Base-by-base conservation (phyloP, 1,140 invertebrate genomes). In the Helicoverpa zea region DNA sequence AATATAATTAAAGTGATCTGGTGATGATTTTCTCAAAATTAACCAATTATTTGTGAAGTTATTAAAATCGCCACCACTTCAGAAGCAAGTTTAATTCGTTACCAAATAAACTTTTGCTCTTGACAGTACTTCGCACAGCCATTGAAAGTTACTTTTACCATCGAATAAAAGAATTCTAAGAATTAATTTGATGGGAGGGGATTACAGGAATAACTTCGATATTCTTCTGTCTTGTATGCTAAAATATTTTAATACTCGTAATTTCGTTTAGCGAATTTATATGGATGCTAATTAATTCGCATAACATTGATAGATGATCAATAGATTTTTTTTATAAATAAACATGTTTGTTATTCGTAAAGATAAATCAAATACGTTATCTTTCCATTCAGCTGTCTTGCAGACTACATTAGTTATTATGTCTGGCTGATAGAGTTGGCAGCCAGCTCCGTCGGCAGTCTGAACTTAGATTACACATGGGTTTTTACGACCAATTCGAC, bases 91-190 rank as follows among this genome's bases (percentile, higher is more conserved):
- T 43, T 43, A 43, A 9, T 43, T 43, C 35, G 35, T 9, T 43
- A 43, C 35, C 35, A 43, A 23, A 23, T 23, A 23, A 68, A 35
- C 11, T 68, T 68, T 35, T 47, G 64, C 30, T 51, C 16, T 51
- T 72, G 49, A 23, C 49, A 52, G 47, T 72, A 63, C 68, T 72
- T 29, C n/a, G 35, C 2, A 58, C n/a, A 58, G 18, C 18, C 43
- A 18, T 68, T 49, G 64, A 47, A 66, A 47, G n/a, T 66, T 47
- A 49, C 49, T 16, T 49, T 47, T 16, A n/a, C n/a, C n/a, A 66
- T 66, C 35, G 29, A 68, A 43, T 68, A 16, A 68, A 47, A n/a
- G 35, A 35, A 49, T 80, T 80, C 78, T 80, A n/a, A 30, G 78
- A 80, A 80, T 58, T 66, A 79, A 47, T 77, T 51, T 64, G 51